Conservation (phyloP, 2,888 invertebrate species). For the Melanotus villosus region DNA sequence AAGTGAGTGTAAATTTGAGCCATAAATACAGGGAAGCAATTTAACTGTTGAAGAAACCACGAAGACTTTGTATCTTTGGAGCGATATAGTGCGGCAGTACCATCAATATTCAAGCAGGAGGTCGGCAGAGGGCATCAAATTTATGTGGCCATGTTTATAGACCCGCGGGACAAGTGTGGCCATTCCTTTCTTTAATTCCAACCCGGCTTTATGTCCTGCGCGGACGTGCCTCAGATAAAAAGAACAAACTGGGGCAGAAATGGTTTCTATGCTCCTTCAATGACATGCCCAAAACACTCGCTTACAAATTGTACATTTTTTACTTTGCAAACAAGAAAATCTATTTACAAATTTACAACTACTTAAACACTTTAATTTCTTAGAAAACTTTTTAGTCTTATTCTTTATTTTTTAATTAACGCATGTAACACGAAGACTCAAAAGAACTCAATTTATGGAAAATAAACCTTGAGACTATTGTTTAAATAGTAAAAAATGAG, state of each 20-base stretch:
- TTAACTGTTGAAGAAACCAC: slow-evolving; percentile 49
- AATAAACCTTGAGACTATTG: no score
- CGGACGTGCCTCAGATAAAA: slow-evolving; percentile 63
- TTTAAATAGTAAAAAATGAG: no score
- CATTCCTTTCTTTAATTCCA: slow-evolving; percentile 69
- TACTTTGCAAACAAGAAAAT: no score
- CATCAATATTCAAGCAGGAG: slow-evolving; percentile 68
- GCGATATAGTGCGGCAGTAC: slow-evolving; percentile 65
- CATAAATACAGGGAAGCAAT: slow-evolving; percentile 47
- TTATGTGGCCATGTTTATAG: slow-evolving; percentile 70
- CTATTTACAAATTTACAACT: no score
- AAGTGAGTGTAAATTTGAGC: slow-evolving; percentile 44
- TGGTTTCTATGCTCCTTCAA: slow-evolving; percentile 43
- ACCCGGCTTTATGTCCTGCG: slow-evolving; percentile 67
- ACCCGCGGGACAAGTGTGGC: slow-evolving; percentile 68
- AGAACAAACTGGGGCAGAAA: slow-evolving; percentile 47
- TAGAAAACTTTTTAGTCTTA: no score
- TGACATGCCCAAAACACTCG: slow-evolving; percentile 33
- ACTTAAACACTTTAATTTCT: no score
- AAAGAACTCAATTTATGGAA: no score
- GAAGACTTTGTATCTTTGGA: slow-evolving; percentile 55
- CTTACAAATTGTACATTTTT: slow-evolving; percentile 36
- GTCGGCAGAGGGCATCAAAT: slow-evolving; percentile 68
- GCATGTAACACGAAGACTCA: no score
- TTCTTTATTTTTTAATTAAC: no score